Base-by-base conservation (phyloP, 2,113 vertebrate species). In the Phalacrocorax brasilianus region DNA sequence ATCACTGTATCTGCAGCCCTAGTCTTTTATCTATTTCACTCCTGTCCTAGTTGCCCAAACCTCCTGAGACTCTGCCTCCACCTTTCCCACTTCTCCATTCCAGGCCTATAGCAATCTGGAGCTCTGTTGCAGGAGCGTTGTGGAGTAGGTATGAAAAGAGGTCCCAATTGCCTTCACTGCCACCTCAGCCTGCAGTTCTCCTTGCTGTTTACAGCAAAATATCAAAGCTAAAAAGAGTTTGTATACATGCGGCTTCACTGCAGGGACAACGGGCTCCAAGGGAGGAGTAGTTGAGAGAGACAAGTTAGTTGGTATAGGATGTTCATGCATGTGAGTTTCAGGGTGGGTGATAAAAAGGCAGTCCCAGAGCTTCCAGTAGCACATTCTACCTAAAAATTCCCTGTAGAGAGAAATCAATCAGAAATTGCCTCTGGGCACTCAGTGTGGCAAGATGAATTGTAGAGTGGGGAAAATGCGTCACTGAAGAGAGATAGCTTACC, bases 221-320 rank as follows among this genome's bases (percentile, higher is more conserved):
- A 65, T 42, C n/a, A 73, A 28, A 76, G 18, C 10, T 59, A 32
- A 79, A 79, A 72, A 33, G 20, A 33, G 2, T 11, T 78, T 71
- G 44, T 27, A 24, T 53, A 35, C 0, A 0, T 42, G 40, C 1
- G 2, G 16, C 33, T 80, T 42, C 6, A 49, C n/a, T 40, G 38
- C 24, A 49, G 58, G 19, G 20, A 35, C 5, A 42, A 28, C 22
- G 44, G 9, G 4, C 44, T 89, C n/a, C 24, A 68, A 32, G 33
- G 67, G 26, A 42, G 28, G 7, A 63, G 16, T 19, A 14, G 28
- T 14, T 86, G 35, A 70, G 15, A 9, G 53, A 73, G 32, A 24
- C 21, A 47, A 8, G 24, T 28, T 73, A 21, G 20, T 70, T 70
- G 30, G 2, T 70, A 14, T 7, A 58, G 28, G 18, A 70, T 56